A percentile compares a stretch with the other conserved stretches of the same genome.
phyloP scores from a whole-genome alignment of 1,140 invertebrate genomes.

The Agraylea sexmaculata region DNA sequence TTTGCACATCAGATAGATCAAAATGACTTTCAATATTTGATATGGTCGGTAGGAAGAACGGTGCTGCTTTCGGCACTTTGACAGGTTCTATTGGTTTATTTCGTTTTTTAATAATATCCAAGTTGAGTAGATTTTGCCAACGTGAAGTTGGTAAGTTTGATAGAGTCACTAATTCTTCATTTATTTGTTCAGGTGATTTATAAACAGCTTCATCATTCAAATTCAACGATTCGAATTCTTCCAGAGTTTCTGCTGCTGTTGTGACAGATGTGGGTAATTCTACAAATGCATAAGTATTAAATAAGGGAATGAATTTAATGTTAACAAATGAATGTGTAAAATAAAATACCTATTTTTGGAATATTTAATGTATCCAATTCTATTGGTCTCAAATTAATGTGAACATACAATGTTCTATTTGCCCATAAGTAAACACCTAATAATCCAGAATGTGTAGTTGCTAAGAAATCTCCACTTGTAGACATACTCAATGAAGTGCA shows the following conservation, averaged over 20 bases:
- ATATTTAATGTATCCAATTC: constrained; percentile 32
- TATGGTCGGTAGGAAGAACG: constrained; percentile 91
- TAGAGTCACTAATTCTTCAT: constrained; percentile 71
- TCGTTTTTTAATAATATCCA: constrained; percentile 79
- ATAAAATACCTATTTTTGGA: constrained; percentile 32
- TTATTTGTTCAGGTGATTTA: constrained; percentile 70
- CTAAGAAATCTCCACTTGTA: constrained; percentile 80
- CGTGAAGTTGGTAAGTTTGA: constrained; percentile 74
- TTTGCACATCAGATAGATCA: constrained; percentile 47
- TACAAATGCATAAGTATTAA: constrained; percentile 18
- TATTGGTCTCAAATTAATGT: constrained; percentile 67
- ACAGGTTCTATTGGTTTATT: constrained; percentile 84
- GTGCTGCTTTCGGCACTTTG: constrained; percentile 73
- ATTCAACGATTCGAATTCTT: constrained; percentile 41
- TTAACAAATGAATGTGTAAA: constrained; percentile 1
- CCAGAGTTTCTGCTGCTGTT: constrained; percentile 30
- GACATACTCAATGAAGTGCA: constrained; percentile 82
- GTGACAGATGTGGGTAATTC: constrained; percentile 29
- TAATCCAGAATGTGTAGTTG: constrained; percentile 77
- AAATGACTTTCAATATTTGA: constrained; percentile 74
- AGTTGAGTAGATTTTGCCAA: constrained; percentile 87
- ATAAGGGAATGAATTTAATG: too few relatives aligned
- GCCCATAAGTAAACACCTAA: constrained; percentile 90
- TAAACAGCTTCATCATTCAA: constrained; percentile 45
- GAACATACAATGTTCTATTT: constrained; percentile 75